Conservation (phyloP, 2,113 vertebrate species). For the Bubo blakistoni region DNA sequence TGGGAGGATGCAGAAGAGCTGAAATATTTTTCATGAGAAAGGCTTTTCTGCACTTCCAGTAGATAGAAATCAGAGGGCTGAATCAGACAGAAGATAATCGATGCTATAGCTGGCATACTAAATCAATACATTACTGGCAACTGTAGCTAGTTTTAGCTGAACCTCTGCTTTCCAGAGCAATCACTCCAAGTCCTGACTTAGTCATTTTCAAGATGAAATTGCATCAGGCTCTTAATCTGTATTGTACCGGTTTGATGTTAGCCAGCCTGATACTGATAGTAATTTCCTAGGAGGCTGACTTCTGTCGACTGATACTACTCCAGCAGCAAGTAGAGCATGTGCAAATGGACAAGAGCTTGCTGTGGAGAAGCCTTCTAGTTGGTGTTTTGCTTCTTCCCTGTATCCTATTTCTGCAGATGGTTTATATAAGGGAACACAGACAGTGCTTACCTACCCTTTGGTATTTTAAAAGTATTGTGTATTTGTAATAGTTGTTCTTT, state of each 20-base stretch:
- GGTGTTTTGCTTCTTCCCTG: neutral
- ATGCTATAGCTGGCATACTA: conserved; percentile 30
- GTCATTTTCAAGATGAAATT: conserved; percentile 65
- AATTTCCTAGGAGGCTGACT: neutral
- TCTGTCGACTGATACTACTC: neutral
- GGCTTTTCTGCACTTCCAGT: conserved; percentile 29
- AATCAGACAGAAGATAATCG: conserved; percentile 41
- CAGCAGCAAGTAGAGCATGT: neutral
- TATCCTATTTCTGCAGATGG: neutral
- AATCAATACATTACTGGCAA: conserved; percentile 69
- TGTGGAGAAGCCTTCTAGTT: neutral
- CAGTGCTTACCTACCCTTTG: neutral
- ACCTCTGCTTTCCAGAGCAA: conserved; percentile 55
- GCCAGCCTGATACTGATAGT: neutral
- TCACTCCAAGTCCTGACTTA: conserved; percentile 55
- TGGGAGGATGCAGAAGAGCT: neutral
- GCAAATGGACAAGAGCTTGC: neutral
- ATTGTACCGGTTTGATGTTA: neutral
- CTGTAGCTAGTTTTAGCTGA: conserved; percentile 50
- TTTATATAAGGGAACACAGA: neutral
- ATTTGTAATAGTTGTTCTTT: conserved; percentile 27
- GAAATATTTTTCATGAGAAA: neutral
- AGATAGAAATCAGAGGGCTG: conserved; percentile 38
- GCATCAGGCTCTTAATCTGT: conserved; percentile 45
- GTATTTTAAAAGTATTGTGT: conserved; percentile 5